Conservation (phyloP, 2,797 vertebrate genomes). For the Sebastes hopkinsi region DNA sequence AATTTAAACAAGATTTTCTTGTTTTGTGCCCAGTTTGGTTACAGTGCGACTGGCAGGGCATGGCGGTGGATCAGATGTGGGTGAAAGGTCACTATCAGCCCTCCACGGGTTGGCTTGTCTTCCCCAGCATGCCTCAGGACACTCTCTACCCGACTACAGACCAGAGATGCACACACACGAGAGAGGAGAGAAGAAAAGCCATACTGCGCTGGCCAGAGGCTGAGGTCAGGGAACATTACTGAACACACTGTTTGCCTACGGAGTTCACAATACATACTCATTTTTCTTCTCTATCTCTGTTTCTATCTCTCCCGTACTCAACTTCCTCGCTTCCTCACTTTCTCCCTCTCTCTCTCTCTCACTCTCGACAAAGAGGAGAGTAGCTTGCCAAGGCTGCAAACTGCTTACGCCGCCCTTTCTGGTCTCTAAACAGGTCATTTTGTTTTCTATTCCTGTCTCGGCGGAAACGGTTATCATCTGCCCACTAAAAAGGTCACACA, state of each 20-base stretch:
- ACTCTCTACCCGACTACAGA: conserved; percentile 39
- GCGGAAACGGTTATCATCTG: conserved; percentile 80
- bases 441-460: conserved; percentile 83
- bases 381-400: conserved; percentile 69
- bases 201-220: conserved; percentile 18
- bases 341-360: conserved; percentile 38
- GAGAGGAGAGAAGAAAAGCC: conserved; percentile 12
- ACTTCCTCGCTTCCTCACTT: conserved; percentile 33
- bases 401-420: conserved; percentile 77
- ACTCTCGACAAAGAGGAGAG: conserved; percentile 58
- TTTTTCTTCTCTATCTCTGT: conserved; percentile 46
- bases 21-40: conserved; percentile 34
- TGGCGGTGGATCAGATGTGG: conserved; percentile 36
- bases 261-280: conserved; percentile 31
- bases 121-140: conserved; percentile 53
- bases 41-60: conserved; percentile 24
- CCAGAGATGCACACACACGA: conserved; percentile 37
- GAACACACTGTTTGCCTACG: conserved; percentile 25
- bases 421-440: conserved; percentile 84
- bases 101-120: conserved; percentile 51
- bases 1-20: conserved; percentile 39
- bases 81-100: conserved; percentile 61
- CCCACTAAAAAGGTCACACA: conserved; percentile 78
- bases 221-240: conserved; percentile 45
- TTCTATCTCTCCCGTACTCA: conserved; percentile 32